phyloP scores from a whole-genome alignment of 1,140 invertebrate genomes.

The Caenorhabditis latens region DNA sequence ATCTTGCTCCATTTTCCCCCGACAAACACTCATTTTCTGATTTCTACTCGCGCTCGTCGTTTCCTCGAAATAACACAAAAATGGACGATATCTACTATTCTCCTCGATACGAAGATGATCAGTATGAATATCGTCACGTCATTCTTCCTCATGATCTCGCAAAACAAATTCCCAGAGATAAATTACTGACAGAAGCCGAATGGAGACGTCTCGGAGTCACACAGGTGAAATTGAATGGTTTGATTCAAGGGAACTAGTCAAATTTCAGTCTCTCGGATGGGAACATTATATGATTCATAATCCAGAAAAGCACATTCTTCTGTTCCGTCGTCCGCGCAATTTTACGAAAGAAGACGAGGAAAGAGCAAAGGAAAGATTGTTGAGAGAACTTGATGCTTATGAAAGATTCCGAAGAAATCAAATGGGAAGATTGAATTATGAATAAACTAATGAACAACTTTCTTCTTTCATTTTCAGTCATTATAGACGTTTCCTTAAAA shows the following conservation, averaged over 20 bases:
- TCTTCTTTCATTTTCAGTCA: no score
- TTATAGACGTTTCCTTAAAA: no score
- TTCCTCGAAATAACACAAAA: not conserved
- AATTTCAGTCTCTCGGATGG: slow-evolving; percentile 89
- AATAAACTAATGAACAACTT: not conserved
- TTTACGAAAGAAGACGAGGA: slow-evolving; percentile 38
- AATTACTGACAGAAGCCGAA: slow-evolving; percentile 4
- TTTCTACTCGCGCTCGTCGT: not conserved
- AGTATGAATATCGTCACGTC: slow-evolving; percentile 42
- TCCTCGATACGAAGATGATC: slow-evolving; percentile 35
- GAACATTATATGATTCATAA: slow-evolving; percentile 94
- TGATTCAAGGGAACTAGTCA: no score
- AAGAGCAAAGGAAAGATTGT: not conserved
- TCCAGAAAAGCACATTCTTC: slow-evolving; percentile 80
- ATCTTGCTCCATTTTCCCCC: no score
- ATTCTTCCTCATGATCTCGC: slow-evolving; percentile 19
- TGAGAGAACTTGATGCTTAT: slow-evolving; percentile 7
- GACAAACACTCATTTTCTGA: not conserved
- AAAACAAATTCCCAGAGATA: slow-evolving; percentile 7
- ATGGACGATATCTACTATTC: slow-evolving; percentile 46
- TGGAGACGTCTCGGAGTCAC: slow-evolving; percentile 31
- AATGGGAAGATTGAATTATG: not conserved
- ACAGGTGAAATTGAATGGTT: not conserved
- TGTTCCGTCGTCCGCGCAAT: slow-evolving; percentile 58
- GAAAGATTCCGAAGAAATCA: not conserved